Evolutionary conservation across 2,797 vertebrate species (phyloP), one percentile per base, ranked within the genome.

Genomic region (Syncerus caffer): DNA sequence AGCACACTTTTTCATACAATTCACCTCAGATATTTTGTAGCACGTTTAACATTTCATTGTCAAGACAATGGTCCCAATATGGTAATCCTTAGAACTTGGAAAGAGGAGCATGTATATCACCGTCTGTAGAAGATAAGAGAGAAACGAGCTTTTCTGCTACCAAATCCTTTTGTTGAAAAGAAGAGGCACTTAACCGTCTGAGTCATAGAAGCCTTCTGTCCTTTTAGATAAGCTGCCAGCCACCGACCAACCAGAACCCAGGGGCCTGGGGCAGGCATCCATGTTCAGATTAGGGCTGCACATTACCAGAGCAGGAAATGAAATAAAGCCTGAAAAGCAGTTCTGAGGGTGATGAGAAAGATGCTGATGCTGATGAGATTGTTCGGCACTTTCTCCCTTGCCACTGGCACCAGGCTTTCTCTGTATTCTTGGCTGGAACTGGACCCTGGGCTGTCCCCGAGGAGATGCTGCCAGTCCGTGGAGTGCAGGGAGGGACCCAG

Each of bases 221-320:
- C 57, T 58, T 42, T 90, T n/a, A 89, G 78, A 97, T 96, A 97
- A 96, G 87, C 25, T 4, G 4, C 27, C 53, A 51, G 83, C 62
- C 82, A 42, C 78, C 84, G 58, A 78, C 13, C 67, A 80, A 64
- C 21, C 76, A 90, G 78, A 85, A 12, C 89, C 89, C 50, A 13
- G 2, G 13, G 93, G 38, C 13, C 2, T 4, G 51, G 25, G 64
- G 13, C 3, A 21, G 58, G 25, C 4, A 3, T 78, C 55, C 62
- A 12, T 85, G 19, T 50, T 89, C 80, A 82, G 84, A 76, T 92
- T 90, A 93, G 71, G 34, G n/a, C 38, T 17, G 87, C 3, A 14
- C 4, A 3, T 4, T 38, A 78, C 55, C 25, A 2, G 2, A 62
- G 90, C 58, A 51, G 57, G 93, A 55, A 38, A 29, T 29, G 31